These are phyloP conservation scores for Vireo griseus DNA, from an alignment of 2,797 vertebrate species.

Conservation along the genomic window DNA sequence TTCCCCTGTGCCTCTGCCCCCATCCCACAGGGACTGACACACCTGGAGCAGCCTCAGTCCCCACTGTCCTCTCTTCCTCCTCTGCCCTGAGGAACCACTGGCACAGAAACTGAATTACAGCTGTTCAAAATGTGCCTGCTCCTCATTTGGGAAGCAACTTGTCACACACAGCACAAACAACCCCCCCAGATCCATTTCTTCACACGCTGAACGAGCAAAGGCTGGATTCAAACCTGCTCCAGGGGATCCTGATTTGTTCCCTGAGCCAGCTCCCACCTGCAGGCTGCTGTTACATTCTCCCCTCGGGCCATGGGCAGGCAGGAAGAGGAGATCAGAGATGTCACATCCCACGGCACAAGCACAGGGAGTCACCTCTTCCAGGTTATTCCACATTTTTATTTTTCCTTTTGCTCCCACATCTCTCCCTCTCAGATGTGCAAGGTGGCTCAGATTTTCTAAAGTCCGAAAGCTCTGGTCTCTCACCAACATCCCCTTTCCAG, in stretches of 20 bases:
- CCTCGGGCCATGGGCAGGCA: neutral
- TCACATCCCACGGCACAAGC: neutral
- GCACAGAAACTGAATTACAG: neutral
- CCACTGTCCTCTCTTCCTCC: neutral
- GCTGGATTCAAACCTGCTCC: accelerated
- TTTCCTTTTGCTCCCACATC: neutral
- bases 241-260: neutral
- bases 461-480: neutral
- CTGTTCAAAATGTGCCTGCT: neutral
- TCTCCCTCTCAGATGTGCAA: neutral
- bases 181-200: neutral
- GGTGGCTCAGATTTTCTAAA: neutral
- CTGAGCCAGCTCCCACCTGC: neutral
- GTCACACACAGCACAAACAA: neutral
- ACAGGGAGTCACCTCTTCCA: neutral
- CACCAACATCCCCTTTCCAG: neutral
- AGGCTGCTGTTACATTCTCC: neutral
- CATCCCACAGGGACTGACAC: neutral
- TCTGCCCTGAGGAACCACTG: neutral
- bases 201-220: neutral
- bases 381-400: neutral
- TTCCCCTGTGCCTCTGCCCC: neutral
- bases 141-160: neutral
- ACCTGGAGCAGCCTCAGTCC: neutral
- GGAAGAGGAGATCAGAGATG: neutral